Conservation (phyloP, 2,113 vertebrate species). For the Thunnus maccoyii region DNA sequence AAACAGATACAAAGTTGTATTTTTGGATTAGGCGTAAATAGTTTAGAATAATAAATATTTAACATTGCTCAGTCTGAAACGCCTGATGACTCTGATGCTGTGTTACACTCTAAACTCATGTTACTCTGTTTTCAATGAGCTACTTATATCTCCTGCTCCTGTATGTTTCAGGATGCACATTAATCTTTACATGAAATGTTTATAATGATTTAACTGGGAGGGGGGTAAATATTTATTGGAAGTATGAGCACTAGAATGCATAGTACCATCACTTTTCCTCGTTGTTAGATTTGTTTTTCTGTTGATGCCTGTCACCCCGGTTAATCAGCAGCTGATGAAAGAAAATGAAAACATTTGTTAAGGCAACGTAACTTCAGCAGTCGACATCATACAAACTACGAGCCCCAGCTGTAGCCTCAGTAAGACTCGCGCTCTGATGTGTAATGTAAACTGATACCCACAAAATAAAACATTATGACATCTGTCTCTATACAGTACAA, state of each 20-base stretch:
- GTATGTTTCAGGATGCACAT: background rate
- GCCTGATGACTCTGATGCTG: background rate
- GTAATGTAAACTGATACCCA: background rate
- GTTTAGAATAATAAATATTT: slow-evolving; percentile 37
- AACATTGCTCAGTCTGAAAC: background rate
- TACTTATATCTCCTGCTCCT: background rate
- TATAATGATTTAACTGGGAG: background rate
- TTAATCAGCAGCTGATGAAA: slow-evolving; percentile 61
- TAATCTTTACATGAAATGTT: background rate
- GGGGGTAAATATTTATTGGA: background rate
- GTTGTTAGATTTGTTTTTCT: background rate
- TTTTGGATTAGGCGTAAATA: slow-evolving; percentile 34
- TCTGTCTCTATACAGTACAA: background rate
- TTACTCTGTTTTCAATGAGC: slow-evolving; percentile 1
- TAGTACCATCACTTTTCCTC: background rate
- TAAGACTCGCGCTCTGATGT: background rate
- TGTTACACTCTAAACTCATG: background rate
- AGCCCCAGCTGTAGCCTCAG: background rate
- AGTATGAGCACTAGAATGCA: background rate
- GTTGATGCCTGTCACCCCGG: background rate
- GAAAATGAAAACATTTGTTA: slow-evolving; percentile 51
- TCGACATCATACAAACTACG: background rate
- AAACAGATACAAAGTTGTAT: slow-evolving; percentile 35
- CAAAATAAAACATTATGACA: slow-evolving; percentile 28
- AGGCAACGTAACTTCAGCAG: slow-evolving; percentile 5